Evolutionary conservation across 2,797 vertebrate genomes (phyloP).

Genomic region (Anguilla marmorata): DNA sequence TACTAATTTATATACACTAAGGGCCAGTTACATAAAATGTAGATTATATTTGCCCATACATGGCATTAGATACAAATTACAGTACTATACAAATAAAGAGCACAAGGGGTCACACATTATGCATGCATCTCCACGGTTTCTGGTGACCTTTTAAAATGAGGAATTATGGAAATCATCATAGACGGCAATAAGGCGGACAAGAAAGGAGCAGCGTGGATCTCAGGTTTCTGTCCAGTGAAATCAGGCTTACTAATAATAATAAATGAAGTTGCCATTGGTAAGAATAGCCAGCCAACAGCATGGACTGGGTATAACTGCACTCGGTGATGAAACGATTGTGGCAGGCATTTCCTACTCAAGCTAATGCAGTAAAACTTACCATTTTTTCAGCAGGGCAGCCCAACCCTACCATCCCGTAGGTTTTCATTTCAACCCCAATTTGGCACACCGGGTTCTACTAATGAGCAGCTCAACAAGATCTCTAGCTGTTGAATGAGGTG

Average conservation of each 20-base stretch:
- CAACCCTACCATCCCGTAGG: no score
- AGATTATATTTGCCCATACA: not conserved
- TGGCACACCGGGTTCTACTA: no score
- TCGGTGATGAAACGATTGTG: not conserved
- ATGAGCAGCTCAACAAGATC: no score
- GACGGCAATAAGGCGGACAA: not conserved
- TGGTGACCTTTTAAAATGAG: not conserved
- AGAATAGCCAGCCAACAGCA: not conserved
- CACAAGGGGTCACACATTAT: not conserved
- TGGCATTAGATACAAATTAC: not conserved
- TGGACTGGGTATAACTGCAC: not conserved
- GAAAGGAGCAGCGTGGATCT: not conserved
- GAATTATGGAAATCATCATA: not conserved
- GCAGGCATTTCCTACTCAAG: not conserved
- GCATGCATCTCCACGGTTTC: not conserved
- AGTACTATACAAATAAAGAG: not conserved
- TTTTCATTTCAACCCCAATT: no score
- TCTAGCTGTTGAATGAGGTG: no score
- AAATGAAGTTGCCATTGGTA: not conserved
- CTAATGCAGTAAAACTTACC: not conserved
- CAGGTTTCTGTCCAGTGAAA: not conserved
- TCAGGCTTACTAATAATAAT: not conserved
- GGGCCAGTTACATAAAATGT: not conserved
- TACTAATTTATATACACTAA: not conserved
- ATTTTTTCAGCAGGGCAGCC: no score